These are phyloP conservation scores for Melierax canorus DNA, from an alignment of 2,113 vertebrate species.

Conservation along the genomic window DNA sequence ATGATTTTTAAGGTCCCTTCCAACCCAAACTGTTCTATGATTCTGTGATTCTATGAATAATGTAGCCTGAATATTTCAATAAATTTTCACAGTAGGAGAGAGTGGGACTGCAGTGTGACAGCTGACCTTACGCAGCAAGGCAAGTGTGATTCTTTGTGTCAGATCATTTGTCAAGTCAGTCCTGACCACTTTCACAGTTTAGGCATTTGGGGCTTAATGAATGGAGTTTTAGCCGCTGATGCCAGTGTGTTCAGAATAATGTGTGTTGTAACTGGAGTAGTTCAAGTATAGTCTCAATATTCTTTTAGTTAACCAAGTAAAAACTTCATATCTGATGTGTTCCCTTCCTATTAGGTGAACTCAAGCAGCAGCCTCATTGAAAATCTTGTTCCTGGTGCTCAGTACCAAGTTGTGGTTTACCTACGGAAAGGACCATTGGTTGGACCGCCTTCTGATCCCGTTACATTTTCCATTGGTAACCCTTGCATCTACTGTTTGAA, in stretches of 20 bases:
- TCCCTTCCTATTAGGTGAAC: slow-evolving; percentile 81
- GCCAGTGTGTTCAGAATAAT: neutral
- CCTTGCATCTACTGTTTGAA: neutral
- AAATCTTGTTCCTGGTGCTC: slow-evolving; percentile 90
- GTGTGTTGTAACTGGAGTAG: neutral
- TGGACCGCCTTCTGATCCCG: slow-evolving; percentile 90
- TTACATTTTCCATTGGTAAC: slow-evolving; percentile 93
- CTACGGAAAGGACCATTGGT: slow-evolving; percentile 87
- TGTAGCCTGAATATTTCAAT: neutral
- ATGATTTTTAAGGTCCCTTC: too few species aligned
- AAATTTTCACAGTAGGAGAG: neutral
- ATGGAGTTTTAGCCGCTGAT: neutral
- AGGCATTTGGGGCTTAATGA: neutral
- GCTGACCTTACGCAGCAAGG: neutral
- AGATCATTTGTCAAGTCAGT: neutral
- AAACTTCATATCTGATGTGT: neutral
- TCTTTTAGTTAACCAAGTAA: neutral
- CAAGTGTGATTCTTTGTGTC: neutral
- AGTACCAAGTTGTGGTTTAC: slow-evolving; percentile 90
- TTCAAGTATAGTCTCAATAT: neutral
- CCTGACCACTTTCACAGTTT: neutral
- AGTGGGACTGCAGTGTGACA: neutral
- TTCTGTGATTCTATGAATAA: neutral
- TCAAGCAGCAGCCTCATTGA: slow-evolving; percentile 86
- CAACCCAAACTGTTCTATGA: too few species aligned